phyloP scores from a whole-genome alignment of 2,113 vertebrate genomes.

The Hippotragus niger region DNA sequence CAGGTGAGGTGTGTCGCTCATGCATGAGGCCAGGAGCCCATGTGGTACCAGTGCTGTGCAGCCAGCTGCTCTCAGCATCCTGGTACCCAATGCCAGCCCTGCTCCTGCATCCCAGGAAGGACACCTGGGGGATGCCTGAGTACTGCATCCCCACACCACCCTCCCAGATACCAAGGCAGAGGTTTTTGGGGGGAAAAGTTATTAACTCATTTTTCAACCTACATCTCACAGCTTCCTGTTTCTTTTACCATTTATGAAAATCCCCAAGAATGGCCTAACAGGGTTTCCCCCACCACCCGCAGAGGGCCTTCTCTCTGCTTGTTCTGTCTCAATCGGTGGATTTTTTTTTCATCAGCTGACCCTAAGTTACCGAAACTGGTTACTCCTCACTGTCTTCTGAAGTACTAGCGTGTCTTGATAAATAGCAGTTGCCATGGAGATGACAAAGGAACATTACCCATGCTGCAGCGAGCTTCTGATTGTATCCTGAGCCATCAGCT shows the following conservation, averaged over 20 bases:
- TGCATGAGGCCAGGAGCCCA: background rate
- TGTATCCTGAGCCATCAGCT: constrained; percentile 82
- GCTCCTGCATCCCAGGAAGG: background rate
- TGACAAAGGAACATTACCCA: constrained; percentile 74
- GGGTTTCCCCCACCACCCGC: background rate
- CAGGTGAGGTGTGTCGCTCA: background rate
- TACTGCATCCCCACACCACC: rapidly evolving
- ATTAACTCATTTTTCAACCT: background rate
- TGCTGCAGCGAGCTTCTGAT: constrained; percentile 76
- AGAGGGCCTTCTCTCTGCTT: constrained; percentile 15
- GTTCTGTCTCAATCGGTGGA: background rate
- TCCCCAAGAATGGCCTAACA: background rate
- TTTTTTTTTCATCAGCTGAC: constrained; percentile 37
- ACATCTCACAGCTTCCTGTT: background rate
- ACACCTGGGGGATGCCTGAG: background rate
- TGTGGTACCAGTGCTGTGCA: background rate
- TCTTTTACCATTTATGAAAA: background rate
- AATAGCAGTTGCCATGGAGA: constrained; percentile 81
- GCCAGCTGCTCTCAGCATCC: background rate
- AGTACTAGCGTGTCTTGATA: constrained; percentile 65
- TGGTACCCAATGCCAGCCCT: background rate
- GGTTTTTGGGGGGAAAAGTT: rapidly evolving
- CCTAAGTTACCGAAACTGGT: constrained; percentile 44
- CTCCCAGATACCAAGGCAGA: background rate
- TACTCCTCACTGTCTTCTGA: constrained; percentile 63